Base-by-base conservation (phyloP, 2,888 invertebrate species). In the Lepidochrysops patricia region DNA sequence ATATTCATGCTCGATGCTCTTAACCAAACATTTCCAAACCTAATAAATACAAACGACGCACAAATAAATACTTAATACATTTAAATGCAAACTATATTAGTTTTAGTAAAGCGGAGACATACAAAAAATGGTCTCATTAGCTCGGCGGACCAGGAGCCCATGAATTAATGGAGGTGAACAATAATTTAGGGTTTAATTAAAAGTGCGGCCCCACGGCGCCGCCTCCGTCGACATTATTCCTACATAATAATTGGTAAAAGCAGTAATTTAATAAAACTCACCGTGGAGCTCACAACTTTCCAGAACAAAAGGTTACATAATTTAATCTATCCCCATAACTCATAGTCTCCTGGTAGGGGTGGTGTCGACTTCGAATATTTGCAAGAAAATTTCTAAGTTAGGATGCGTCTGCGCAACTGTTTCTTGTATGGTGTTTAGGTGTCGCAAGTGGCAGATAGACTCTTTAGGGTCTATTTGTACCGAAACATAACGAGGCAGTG, bases 131-230 rank as follows among this genome's bases (percentile, higher is more conserved):
- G 84, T 83, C 84, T 87, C 88, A 88, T 88, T 88, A 88, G 87
- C 83, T 77, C 73, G 70, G 72, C 71, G 74, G 77, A 80, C 80
- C 85, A 76, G 88, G 82, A 85, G 87, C 85, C 74, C 76, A 79
- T 74, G 84, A 87, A 87, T 87, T 86, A 88, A 88, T 88, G 85
- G 84, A 89, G 86, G 87, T 83, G 86, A 85, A 84, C 87, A 85
- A 87, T 89, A 88, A 89, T 86, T 89, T 87, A 88, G 84, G 82
- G 82, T 88, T 89, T 88, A 88, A 89, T 88, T 88, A 88, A 88
- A 88, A 88, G 84, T 86, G 84, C 81, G 78, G 81, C 80, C 88
- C 88, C 77, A 76, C 74, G 58, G 87, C 69, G 84, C 69, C 76
- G 77, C 79, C 80, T 75, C 77, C 75, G 75, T 75, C 75, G 72